Evolutionary conservation across 2,113 vertebrate species (phyloP).

Genomic region (western clawed frog (Xenopus tropicalis)): DNA sequence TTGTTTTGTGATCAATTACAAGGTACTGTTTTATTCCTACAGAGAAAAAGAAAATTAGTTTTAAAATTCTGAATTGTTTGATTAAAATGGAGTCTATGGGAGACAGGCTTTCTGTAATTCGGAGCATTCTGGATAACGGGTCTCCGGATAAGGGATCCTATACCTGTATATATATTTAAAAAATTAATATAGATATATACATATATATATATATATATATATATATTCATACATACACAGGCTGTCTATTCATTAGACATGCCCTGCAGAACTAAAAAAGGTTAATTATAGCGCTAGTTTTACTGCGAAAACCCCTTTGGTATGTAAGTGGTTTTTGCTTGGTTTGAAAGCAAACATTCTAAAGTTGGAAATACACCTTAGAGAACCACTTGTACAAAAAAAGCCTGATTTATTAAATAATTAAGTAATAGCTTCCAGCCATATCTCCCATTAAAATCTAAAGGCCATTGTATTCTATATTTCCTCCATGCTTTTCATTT

Average conservation of each 20-base stretch:
- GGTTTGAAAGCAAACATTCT: conserved; percentile 60
- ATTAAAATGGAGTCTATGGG: too few relatives aligned
- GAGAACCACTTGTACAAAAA: conserved; percentile 61
- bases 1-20: too few relatives aligned
- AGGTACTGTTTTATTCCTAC: too few relatives aligned
- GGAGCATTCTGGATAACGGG: too few relatives aligned
- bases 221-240: too few relatives aligned
- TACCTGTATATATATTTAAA: too few relatives aligned
- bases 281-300: conserved; percentile 41
- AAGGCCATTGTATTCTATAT: conserved; percentile 71
- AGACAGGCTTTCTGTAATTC: too few relatives aligned
- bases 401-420: conserved; percentile 76
- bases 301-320: conserved; percentile 53
- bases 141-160: too few relatives aligned
- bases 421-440: conserved; percentile 76
- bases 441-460: conserved; percentile 73
- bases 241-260: not conserved
- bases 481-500: conserved; percentile 65
- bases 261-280: conserved; percentile 19
- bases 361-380: conserved; percentile 68
- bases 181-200: too few relatives aligned
- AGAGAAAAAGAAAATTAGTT: too few relatives aligned
- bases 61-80: too few relatives aligned
- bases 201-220: too few relatives aligned
- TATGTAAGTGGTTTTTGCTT: conserved; percentile 59